Conservation (phyloP, 1,140 invertebrate genomes). For the Microplitis mediator region DNA sequence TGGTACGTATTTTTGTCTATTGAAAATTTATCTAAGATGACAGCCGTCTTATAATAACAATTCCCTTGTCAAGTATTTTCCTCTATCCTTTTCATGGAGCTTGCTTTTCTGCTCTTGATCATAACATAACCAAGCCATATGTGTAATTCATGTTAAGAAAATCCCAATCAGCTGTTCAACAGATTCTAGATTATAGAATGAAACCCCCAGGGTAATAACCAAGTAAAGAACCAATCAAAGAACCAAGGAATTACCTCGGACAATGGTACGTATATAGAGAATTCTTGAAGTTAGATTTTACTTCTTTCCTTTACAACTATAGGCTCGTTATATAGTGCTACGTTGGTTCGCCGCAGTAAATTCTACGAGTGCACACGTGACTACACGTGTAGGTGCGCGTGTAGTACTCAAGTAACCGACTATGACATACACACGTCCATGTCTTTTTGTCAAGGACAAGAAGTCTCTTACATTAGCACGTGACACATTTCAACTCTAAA, state of each 20-base stretch:
- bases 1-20: too few species aligned
- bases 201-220: constrained; percentile 5
- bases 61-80: constrained; percentile 4
- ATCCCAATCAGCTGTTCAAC: constrained; percentile 56
- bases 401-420: constrained; percentile 25
- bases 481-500: constrained; percentile 1
- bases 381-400: constrained; percentile 26
- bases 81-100: constrained; percentile 1
- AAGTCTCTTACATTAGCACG: constrained; percentile 20
- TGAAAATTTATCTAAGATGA: background rate
- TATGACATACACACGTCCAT: constrained; percentile 29
- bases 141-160: constrained; percentile 47
- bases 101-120: background rate
- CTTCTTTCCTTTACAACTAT: too few species aligned
- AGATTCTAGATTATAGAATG: constrained; percentile 44
- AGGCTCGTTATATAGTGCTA: too few species aligned
- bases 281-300: constrained; percentile 7
- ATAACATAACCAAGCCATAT: constrained; percentile 25
- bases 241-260: constrained; percentile 40
- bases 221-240: background rate
- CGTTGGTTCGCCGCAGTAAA: background rate
- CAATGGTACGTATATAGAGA: constrained; percentile 39
- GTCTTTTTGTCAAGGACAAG: constrained; percentile 18
- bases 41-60: background rate
- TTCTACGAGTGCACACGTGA: background rate